Conservation (phyloP, 1,140 invertebrate genomes). For the Drosophila truncata region DNA sequence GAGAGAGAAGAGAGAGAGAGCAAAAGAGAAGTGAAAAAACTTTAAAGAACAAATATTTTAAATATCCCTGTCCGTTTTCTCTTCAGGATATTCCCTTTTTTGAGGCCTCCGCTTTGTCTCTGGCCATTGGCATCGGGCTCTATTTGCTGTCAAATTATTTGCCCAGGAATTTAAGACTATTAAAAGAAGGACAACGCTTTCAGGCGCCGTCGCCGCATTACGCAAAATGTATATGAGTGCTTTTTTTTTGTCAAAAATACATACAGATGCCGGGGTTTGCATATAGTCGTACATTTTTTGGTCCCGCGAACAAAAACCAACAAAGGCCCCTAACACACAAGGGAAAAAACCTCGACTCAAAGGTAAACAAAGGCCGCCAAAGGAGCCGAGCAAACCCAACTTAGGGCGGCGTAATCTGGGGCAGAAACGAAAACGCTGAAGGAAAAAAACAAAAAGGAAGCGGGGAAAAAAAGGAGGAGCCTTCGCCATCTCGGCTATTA, state of each 20-base stretch:
- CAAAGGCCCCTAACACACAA: slow-evolving; percentile 55
- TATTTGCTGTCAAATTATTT: slow-evolving; percentile 79
- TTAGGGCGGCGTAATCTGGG: slow-evolving; percentile 43
- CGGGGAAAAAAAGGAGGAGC: slow-evolving; percentile 1
- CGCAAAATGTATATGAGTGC: slow-evolving; percentile 49
- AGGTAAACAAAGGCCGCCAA: slow-evolving; percentile 77
- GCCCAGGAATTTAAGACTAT: slow-evolving; percentile 75
- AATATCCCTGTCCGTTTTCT: slow-evolving; percentile 5
- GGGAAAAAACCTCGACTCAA: slow-evolving; percentile 57
- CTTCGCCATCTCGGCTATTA: slow-evolving; percentile 63
- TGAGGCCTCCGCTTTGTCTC: slow-evolving; percentile 15
- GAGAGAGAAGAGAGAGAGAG: too few relatives aligned
- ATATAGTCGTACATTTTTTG: slow-evolving; percentile 19
- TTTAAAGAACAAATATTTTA: slow-evolving; percentile 33
- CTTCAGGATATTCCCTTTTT: slow-evolving; percentile 1
- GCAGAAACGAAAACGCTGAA: not conserved
- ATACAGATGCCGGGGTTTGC: slow-evolving; percentile 40
- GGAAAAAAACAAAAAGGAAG: not conserved
- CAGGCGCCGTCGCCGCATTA: slow-evolving; percentile 64
- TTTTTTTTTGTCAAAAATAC: slow-evolving; percentile 36
- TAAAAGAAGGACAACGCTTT: slow-evolving; percentile 62
- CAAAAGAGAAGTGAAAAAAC: not conserved
- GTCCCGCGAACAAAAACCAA: slow-evolving; percentile 75
- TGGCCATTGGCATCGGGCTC: slow-evolving; percentile 46
- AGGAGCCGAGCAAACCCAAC: slow-evolving; percentile 50